Percentiles rank a stretch among this genome's conserved stretches.
Evolutionary conservation across 2,113 vertebrate species (phyloP).

Genomic region (zebrafish (Danio rerio)): DNA sequence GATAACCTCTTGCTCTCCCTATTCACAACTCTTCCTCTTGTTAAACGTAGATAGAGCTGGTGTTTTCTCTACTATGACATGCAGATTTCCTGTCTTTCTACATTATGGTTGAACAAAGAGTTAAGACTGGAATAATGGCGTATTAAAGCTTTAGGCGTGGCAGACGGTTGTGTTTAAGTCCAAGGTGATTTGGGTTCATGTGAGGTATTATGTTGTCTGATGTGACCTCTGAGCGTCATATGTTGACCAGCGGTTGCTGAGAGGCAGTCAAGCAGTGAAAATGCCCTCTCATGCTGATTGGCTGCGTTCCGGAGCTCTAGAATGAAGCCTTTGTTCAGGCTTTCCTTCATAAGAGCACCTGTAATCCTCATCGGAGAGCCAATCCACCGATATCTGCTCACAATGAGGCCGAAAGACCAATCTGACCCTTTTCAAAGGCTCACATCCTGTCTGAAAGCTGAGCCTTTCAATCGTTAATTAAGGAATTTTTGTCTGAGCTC

Average conservation of each 20-base stretch:
- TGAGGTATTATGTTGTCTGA: constrained; percentile 14
- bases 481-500: constrained; percentile 34
- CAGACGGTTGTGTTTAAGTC: not conserved
- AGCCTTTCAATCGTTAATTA: constrained; percentile 35
- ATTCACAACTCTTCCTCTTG: constrained; percentile 47
- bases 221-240: constrained; percentile 19
- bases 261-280: constrained; percentile 40
- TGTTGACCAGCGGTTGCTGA: constrained; percentile 25
- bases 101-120: not conserved
- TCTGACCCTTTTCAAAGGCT: constrained; percentile 46
- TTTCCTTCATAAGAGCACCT: constrained; percentile 53
- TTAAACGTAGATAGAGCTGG: not conserved
- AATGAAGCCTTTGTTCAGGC: constrained; percentile 56
- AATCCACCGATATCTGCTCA: constrained; percentile 47
- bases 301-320: constrained; percentile 37
- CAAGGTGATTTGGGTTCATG: not conserved
- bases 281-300: constrained; percentile 22
- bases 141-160: not conserved
- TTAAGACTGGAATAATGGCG: not conserved
- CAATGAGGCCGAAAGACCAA: constrained; percentile 44
- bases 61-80: not conserved
- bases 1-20: constrained; percentile 51
- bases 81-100: constrained; percentile 15
- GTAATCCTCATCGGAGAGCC: constrained; percentile 44
- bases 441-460: constrained; percentile 47